Percentiles rank a stretch among this genome's conserved stretches.
phyloP scores from a whole-genome alignment of 2,113 vertebrate genomes.

The Gnathochromis pfefferi region DNA sequence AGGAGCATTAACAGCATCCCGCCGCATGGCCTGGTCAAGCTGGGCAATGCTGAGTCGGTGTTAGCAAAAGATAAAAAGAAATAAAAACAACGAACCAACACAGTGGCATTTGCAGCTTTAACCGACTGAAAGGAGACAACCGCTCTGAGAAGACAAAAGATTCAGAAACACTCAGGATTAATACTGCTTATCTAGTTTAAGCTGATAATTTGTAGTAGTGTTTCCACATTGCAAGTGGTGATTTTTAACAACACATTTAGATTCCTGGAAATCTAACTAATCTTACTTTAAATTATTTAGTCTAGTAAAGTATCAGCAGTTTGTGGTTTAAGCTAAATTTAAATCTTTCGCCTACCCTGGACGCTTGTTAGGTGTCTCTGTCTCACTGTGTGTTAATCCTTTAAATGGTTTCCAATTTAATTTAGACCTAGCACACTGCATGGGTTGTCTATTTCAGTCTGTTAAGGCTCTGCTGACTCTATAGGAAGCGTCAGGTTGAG shows the following conservation, averaged over 20 bases:
- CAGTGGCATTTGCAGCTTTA: conserved; percentile 67
- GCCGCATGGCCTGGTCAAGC: conserved; percentile 31
- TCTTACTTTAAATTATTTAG: background rate
- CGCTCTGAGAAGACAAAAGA: background rate
- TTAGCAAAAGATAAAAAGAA: conserved; percentile 35
- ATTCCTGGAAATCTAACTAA: background rate
- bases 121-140: conserved; percentile 73
- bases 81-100: conserved; percentile 39
- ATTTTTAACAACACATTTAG: background rate
- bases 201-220: background rate
- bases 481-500: conserved; percentile 63
- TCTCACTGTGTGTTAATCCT: conserved; percentile 42
- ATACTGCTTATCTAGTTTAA: background rate
- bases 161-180: background rate
- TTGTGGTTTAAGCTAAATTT: conserved; percentile 12
- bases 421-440: conserved; percentile 33
- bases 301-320: background rate
- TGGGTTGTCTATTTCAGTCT: conserved; percentile 75
- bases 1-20: conserved; percentile 49
- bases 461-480: conserved; percentile 75
- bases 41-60: conserved; percentile 30
- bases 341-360: background rate
- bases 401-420: conserved; percentile 19
- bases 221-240: background rate
- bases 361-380: conserved; percentile 2